Evolutionary conservation across 2,797 vertebrate genomes (phyloP).

Genomic region (Erethizon dorsatum): DNA sequence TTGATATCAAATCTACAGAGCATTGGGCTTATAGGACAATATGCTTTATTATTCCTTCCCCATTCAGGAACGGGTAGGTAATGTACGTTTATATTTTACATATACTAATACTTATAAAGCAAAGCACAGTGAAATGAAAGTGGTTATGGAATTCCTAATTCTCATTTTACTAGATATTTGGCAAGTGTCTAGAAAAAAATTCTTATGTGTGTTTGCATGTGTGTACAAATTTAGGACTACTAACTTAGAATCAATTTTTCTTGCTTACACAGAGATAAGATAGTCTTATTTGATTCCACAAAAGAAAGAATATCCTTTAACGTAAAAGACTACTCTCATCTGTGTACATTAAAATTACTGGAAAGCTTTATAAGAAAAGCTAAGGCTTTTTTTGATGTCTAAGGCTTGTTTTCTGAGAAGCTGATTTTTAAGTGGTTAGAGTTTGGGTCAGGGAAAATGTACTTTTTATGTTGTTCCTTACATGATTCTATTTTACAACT

Average conservation of each 20-base stretch:
- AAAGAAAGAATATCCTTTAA: neutral
- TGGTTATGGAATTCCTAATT: neutral
- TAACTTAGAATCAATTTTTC: neutral
- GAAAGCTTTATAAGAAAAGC: neutral
- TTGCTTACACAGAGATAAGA: neutral
- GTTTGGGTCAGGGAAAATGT: neutral
- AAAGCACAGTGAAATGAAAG: neutral
- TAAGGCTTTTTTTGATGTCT: neutral
- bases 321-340: neutral
- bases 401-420: neutral
- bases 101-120: neutral
- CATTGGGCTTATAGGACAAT: too few relatives aligned
- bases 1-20: neutral
- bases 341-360: neutral
- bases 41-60: too few relatives aligned
- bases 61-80: neutral
- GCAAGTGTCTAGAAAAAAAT: neutral
- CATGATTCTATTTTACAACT: neutral
- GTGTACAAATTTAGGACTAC: neutral
- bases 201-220: neutral
- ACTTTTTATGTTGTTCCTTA: neutral
- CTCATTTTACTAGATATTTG: neutral
- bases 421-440: slow-evolving; percentile 29
- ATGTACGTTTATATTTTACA: neutral
- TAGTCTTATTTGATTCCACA: neutral